Percentiles rank a stretch among this genome's conserved stretches.
phyloP scores from a whole-genome alignment of 2,113 vertebrate species.

The Cinclus mexicanus region DNA sequence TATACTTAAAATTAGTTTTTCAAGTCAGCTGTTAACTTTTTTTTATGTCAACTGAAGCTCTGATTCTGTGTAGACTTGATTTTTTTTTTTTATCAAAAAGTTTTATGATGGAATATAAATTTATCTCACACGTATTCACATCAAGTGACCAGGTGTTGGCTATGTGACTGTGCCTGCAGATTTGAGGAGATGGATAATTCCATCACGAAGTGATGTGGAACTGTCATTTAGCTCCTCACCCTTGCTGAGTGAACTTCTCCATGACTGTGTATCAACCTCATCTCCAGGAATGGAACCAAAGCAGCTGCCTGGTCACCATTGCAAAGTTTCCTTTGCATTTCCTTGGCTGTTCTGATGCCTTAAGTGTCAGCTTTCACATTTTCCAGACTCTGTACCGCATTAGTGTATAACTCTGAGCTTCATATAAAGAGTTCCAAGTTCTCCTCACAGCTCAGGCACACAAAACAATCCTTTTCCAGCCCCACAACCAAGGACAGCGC shows the following conservation, averaged over 20 bases:
- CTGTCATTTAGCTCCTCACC: not conserved
- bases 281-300: not conserved
- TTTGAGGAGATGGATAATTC: not conserved
- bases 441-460: no score
- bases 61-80: not conserved
- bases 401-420: no score
- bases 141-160: not conserved
- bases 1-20: not conserved
- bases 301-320: not conserved
- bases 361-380: not conserved
- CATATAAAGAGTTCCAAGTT: no score
- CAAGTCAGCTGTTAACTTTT: not conserved
- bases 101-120: not conserved
- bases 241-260: not conserved
- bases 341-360: not conserved
- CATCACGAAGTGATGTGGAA: not conserved
- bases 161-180: not conserved
- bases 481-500: no score
- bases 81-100: not conserved
- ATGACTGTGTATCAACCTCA: accelerated
- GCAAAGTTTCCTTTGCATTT: not conserved
- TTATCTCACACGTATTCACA: not conserved
- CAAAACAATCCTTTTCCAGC: no score
- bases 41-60: not conserved
- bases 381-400: no score